Conservation (phyloP, 2,888 invertebrate species). For the Erebia epiphron region DNA sequence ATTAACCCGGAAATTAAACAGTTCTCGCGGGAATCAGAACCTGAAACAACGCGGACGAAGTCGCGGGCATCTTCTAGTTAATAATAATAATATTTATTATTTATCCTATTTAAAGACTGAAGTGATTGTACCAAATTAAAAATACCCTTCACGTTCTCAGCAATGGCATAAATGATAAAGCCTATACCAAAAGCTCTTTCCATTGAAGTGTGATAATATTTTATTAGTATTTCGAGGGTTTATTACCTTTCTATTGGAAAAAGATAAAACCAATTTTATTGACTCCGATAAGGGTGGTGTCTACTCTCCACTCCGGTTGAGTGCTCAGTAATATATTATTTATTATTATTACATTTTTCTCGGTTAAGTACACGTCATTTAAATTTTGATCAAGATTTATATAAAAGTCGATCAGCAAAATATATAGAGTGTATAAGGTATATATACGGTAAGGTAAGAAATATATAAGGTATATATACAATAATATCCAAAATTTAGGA, state of each 20-base stretch:
- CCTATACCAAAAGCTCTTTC: slow-evolving; percentile 11
- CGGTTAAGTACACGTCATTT: background rate
- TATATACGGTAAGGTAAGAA: too few relatives aligned
- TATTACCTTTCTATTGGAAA: slow-evolving; percentile 25
- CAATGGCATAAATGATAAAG: background rate
- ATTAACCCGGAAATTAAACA: too few relatives aligned
- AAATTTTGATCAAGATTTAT: too few relatives aligned
- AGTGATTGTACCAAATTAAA: background rate
- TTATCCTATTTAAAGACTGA: too few relatives aligned
- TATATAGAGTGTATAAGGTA: too few relatives aligned
- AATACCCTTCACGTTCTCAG: background rate
- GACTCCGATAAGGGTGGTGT: slow-evolving; percentile 13
- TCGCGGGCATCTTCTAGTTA: too few relatives aligned
- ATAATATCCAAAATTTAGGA: too few relatives aligned
- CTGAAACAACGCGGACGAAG: too few relatives aligned
- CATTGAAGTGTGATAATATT: slow-evolving; percentile 25
- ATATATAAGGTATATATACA: too few relatives aligned
- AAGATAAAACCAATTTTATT: slow-evolving; percentile 24
- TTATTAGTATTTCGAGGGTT: slow-evolving; percentile 29
- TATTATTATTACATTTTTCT: background rate
- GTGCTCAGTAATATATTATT: slow-evolving; percentile 1
- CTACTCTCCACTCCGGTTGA: slow-evolving; percentile 6
- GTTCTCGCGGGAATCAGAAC: too few relatives aligned
- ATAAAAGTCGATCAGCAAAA: too few relatives aligned
- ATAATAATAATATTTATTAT: too few relatives aligned